Conservation (phyloP, 2,797 vertebrate genomes). For the Myotis planiceps region DNA sequence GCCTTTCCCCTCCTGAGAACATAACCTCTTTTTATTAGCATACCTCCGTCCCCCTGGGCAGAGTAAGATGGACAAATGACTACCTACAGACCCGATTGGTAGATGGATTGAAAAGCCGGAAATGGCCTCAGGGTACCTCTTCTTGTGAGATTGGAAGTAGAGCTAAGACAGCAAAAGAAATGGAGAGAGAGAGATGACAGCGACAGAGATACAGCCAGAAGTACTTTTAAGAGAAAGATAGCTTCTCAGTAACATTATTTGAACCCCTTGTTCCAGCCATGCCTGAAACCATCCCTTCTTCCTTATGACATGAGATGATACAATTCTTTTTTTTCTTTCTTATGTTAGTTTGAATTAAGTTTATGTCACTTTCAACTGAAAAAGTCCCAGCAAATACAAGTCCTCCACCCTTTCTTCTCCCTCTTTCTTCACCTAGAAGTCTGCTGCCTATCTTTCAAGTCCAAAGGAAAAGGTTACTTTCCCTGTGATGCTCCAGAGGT, state of each 20-base stretch:
- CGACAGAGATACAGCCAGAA: neutral
- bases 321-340: neutral
- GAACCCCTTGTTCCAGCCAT: neutral
- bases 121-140: neutral
- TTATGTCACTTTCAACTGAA: neutral
- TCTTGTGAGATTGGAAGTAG: neutral
- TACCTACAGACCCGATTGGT: neutral
- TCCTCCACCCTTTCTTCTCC: neutral
- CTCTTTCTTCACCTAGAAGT: neutral
- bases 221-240: neutral
- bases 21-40: neutral
- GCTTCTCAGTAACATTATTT: slow-evolving; percentile 9
- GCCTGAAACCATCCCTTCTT: neutral
- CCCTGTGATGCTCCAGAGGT: neutral
- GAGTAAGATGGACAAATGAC: neutral
- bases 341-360: neutral
- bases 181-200: neutral
- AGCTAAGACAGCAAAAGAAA: neutral
- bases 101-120: neutral
- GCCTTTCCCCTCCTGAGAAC: neutral
- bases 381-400: neutral
- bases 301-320: neutral
- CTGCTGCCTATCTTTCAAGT: neutral
- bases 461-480: neutral
- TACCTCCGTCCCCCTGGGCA: neutral